Evolutionary conservation across 2,797 vertebrate genomes (phyloP).

Genomic region (Coluber constrictor): DNA sequence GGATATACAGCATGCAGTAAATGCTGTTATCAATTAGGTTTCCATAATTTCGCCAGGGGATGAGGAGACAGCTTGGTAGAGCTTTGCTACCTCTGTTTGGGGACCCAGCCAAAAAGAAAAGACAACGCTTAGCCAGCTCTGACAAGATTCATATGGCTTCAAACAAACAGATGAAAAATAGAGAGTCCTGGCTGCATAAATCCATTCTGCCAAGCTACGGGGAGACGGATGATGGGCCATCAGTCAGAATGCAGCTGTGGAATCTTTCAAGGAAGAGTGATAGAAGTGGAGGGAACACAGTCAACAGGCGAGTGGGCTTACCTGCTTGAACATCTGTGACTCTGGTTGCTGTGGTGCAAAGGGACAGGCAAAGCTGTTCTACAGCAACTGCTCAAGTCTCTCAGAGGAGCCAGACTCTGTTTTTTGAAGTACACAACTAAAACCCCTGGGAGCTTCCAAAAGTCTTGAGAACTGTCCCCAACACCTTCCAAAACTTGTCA

Average conservation of each 20-base stretch:
- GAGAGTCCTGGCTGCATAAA: background rate
- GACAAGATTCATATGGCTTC: constrained; percentile 24
- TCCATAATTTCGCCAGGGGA: constrained; percentile 5
- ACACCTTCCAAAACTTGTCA: background rate
- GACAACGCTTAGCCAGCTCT: background rate
- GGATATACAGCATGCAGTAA: background rate
- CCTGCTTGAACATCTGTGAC: background rate
- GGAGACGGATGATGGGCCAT: background rate
- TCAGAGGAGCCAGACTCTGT: background rate
- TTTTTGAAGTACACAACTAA: background rate
- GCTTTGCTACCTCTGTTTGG: constrained; percentile 1
- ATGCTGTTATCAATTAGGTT: background rate
- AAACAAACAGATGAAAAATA: background rate
- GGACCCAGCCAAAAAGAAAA: constrained; percentile 5
- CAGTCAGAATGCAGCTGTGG: background rate
- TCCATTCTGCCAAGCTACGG: constrained; percentile 1
- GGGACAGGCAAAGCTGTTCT: background rate
- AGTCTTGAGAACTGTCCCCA: background rate
- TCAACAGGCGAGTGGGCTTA: background rate
- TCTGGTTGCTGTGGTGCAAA: background rate
- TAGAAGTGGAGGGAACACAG: background rate
- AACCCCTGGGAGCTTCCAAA: background rate
- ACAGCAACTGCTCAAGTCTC: background rate
- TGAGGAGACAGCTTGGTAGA: background rate
- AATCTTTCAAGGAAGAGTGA: background rate